A percentile compares a stretch with the other conserved stretches of the same genome.
phyloP scores from a whole-genome alignment of 1,140 invertebrate genomes.

The Epicauta chinensis region DNA sequence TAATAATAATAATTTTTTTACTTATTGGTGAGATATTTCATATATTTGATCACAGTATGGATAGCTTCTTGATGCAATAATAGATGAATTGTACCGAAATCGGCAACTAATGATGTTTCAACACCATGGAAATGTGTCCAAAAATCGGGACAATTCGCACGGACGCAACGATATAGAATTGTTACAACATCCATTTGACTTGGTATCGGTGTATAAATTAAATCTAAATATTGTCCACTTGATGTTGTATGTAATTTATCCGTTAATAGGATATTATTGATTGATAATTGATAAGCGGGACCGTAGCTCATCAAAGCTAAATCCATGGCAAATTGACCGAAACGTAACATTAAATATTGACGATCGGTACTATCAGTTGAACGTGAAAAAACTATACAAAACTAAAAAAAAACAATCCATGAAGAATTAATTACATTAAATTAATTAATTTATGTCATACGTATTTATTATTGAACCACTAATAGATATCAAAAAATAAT shows the following conservation, averaged over 20 bases:
- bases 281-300: constrained; percentile 66
- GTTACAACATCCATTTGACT: constrained; percentile 57
- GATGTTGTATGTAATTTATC: constrained; percentile 72
- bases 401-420: constrained; percentile 30
- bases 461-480: too few relatives aligned
- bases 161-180: constrained; percentile 69
- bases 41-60: constrained; percentile 60
- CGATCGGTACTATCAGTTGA: constrained; percentile 61
- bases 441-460: too few relatives aligned
- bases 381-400: constrained; percentile 45
- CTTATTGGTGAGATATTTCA: constrained; percentile 47
- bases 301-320: constrained; percentile 73
- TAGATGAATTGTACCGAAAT: constrained; percentile 57
- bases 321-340: constrained; percentile 65
- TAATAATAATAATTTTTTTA: constrained; percentile 26
- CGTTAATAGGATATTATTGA: constrained; percentile 65
- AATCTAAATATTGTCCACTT: constrained; percentile 70
- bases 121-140: constrained; percentile 73
- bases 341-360: constrained; percentile 68
- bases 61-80: constrained; percentile 68
- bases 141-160: constrained; percentile 77
- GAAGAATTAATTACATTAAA: too few relatives aligned
- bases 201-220: constrained; percentile 54
- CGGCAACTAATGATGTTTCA: constrained; percentile 68
- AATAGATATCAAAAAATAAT: too few relatives aligned